phyloP scores from a whole-genome alignment of 2,888 invertebrate species.

The Apeira syringaria region DNA sequence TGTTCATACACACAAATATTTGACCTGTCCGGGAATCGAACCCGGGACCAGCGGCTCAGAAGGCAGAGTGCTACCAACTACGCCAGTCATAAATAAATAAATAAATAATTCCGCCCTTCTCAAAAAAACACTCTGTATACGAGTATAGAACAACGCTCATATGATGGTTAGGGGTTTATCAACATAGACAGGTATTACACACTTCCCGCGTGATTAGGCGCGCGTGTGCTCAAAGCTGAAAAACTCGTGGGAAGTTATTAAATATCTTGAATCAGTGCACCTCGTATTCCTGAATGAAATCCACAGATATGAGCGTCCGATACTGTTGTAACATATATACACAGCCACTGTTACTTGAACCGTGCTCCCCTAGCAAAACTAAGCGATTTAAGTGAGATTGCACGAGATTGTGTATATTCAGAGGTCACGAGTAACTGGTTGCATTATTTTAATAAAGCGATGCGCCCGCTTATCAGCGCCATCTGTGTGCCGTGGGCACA shows the following conservation, averaged over 20 bases:
- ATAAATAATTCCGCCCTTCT: too few species aligned
- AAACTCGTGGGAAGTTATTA: constrained; percentile 79
- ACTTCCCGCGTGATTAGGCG: constrained; percentile 42
- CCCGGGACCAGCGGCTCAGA: too few species aligned
- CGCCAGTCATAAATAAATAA: too few species aligned
- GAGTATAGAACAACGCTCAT: too few species aligned
- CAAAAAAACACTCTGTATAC: too few species aligned
- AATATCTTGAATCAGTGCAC: constrained; percentile 68
- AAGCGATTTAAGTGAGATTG: constrained; percentile 8
- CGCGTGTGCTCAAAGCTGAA: constrained; percentile 62
- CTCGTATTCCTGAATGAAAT: constrained; percentile 60
- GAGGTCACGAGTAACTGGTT: constrained; percentile 50
- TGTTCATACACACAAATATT: too few species aligned
- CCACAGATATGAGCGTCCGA: constrained; percentile 62
- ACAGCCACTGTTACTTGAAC: constrained; percentile 46
- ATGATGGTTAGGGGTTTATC: constrained; percentile 14
- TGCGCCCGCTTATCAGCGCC: constrained; percentile 72
- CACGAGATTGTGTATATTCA: constrained; percentile 22
- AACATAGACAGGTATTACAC: constrained; percentile 42
- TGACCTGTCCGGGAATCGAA: too few species aligned
- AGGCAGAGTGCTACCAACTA: too few species aligned
- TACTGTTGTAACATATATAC: constrained; percentile 52
- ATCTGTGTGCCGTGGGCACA: constrained; percentile 69
- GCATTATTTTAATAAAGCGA: constrained; percentile 72
- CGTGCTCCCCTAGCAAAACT: constrained; percentile 35